Percentiles rank a stretch among this genome's conserved stretches.
Conservation (phyloP, 2,888 invertebrate genomes). For the Dilophus febrilis region DNA sequence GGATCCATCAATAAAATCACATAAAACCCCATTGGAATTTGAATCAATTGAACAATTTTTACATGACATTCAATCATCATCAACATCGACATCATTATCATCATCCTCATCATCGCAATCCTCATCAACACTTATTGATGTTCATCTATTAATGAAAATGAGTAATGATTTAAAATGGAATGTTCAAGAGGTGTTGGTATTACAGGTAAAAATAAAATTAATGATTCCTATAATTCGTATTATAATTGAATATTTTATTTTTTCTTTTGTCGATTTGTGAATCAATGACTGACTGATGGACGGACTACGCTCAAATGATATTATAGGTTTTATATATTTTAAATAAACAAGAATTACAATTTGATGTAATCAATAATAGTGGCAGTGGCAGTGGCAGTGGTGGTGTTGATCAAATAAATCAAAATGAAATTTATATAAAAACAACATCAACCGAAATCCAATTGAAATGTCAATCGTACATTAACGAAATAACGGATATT, state of each 20-base stretch:
- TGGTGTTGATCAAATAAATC: slow-evolving; percentile 23
- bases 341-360: slow-evolving; percentile 22
- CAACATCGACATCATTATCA: no score
- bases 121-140: no score
- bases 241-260: no score
- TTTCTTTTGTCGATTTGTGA: no score
- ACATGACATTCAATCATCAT: slow-evolving; percentile 23
- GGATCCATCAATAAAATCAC: slow-evolving; percentile 22
- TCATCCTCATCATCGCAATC: slow-evolving; percentile 24
- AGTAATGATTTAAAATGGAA: slow-evolving; percentile 27
- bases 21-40: slow-evolving; percentile 21
- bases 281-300: no score
- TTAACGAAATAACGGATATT: slow-evolving; percentile 25
- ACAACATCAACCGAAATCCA: slow-evolving; percentile 20
- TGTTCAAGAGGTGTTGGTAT: slow-evolving; percentile 24
- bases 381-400: no score
- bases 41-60: slow-evolving; percentile 23
- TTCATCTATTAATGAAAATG: slow-evolving; percentile 23
- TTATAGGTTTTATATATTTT: slow-evolving; percentile 22
- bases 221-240: no score
- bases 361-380: slow-evolving; percentile 24
- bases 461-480: slow-evolving; percentile 23
- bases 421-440: slow-evolving; percentile 24
- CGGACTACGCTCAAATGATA: no score
- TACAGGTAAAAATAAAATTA: slow-evolving; percentile 23